Evolutionary conservation across 1,140 invertebrate species (phyloP), one percentile per base, ranked within the genome.

Genomic region (Drosophila burlai): DNA sequence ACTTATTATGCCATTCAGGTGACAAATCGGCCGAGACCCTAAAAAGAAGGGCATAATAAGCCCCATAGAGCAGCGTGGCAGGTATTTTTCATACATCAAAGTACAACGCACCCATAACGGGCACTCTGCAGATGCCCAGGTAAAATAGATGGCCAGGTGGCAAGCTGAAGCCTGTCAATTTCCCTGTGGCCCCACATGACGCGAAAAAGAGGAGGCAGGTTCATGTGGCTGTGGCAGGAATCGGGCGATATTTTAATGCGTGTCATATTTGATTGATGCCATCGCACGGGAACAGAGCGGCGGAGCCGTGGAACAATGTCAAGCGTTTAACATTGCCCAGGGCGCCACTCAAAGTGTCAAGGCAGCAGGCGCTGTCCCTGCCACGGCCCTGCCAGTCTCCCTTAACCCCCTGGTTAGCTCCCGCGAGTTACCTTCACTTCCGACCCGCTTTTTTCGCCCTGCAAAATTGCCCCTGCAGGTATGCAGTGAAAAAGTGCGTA

Each of bases 221-320:
- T 58, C 36, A 59, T 29, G 61, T 11, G 71, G 58, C 67, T 9
- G 47, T 7, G 54, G 57, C 42, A 57, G 60, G 64, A 52, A 58
- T 81, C 60, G 64, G 75, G 78, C 79, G 85, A 85, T 80, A 80
- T 89, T 74, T 90, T 85, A 90, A 91, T 90, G 85, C 86, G 85
- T 90, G 85, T 86, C 85, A 90, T 90, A 90, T 90, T 91, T 90
- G 85, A 90, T 90, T 90, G 85, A 90, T 90, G 85, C 79, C 81
- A 73, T 61, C 61, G 68, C 54, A 59, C 50, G 34, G 38, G 24
- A 18, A 15, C 60, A 45, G 52, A 36, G 42, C 31, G 34, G 24
- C 38, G 40, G 57, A 64, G 47, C 43, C 63, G 43, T 58, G 73
- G 73, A 89, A 87, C 84, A 87, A 87, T 89, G 81, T 87, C 83